Percentiles rank a stretch among this genome's conserved stretches.
These are phyloP conservation scores for Bombus sylvicola DNA, from an alignment of 1,140 invertebrate species.

Conservation along the genomic window DNA sequence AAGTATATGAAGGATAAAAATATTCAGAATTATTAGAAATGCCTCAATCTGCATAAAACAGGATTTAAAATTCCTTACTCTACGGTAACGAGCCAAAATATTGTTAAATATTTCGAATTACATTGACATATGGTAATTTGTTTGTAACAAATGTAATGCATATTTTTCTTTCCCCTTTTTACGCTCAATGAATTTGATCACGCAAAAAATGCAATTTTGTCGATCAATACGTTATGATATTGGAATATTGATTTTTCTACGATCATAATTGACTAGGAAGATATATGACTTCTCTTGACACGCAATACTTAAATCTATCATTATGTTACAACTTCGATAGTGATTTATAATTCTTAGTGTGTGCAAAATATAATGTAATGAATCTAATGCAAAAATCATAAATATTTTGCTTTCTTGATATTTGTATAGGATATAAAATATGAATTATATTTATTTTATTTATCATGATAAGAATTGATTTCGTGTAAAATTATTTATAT, in stretches of 20 bases:
- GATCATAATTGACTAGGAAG: slow-evolving; percentile 7
- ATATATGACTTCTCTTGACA: not conserved
- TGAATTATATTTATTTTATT: not conserved
- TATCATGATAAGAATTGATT: slow-evolving; percentile 9
- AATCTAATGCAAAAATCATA: slow-evolving; percentile 5
- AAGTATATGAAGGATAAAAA: not conserved
- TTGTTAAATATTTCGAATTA: slow-evolving; percentile 18
- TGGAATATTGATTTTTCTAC: not conserved
- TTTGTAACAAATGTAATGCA: not conserved
- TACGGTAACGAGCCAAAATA: slow-evolving; percentile 40
- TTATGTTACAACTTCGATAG: slow-evolving; percentile 7
- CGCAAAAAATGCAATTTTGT: not conserved
- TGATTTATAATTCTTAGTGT: not conserved
- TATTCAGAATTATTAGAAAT: not conserved
- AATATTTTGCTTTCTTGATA: not conserved
- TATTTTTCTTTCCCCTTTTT: not conserved
- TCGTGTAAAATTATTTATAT: not conserved
- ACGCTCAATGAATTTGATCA: slow-evolving; percentile 4
- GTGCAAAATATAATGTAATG: slow-evolving; percentile 19
- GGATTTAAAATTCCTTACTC: not conserved
- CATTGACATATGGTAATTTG: not conserved
- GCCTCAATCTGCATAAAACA: slow-evolving; percentile 22
- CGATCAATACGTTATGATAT: not conserved
- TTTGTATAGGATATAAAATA: slow-evolving; percentile 3
- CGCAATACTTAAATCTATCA: slow-evolving; percentile 27